Percentiles rank a stretch among this genome's conserved stretches.
Conservation (phyloP, 2,797 vertebrate genomes). For the Lacerta bilineata region DNA sequence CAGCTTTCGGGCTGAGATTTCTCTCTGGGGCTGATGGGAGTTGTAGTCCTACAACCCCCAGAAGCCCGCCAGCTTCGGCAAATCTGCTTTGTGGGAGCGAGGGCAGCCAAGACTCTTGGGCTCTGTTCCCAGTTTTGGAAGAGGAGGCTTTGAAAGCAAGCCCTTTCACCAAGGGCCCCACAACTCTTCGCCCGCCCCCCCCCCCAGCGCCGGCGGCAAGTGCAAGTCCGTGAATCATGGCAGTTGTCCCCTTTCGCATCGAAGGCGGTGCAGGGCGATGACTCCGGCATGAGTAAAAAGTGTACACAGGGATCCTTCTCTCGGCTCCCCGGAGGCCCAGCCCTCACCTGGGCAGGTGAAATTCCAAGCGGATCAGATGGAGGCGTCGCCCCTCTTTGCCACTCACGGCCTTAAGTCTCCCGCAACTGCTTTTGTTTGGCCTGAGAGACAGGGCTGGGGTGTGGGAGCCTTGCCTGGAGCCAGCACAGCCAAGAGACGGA, state of each 20-base stretch:
- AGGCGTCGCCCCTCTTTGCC: neutral
- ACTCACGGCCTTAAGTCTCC: neutral
- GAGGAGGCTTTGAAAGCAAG: neutral
- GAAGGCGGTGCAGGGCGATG: too few species aligned
- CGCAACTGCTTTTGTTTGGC: neutral
- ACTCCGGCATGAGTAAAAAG: neutral
- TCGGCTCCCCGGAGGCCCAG: neutral
- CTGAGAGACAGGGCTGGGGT: neutral
- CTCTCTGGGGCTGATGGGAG: too few species aligned
- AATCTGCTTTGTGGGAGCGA: neutral
- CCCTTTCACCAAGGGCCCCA: too few species aligned
- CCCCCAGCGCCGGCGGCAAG: too few species aligned
- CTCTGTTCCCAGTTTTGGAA: neutral
- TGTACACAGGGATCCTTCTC: neutral
- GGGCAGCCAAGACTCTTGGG: neutral
- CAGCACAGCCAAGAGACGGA: neutral
- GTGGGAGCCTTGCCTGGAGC: neutral
- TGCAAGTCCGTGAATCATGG: neutral
- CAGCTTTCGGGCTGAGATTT: too few species aligned
- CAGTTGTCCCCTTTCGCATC: too few species aligned
- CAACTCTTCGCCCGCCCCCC: neutral
- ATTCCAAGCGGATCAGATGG: neutral
- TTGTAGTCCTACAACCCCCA: too few species aligned
- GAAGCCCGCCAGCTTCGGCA: too few species aligned
- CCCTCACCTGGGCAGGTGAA: neutral